Evolutionary conservation across 2,113 vertebrate genomes (phyloP).

Genomic region (Amphiprion ocellaris): DNA sequence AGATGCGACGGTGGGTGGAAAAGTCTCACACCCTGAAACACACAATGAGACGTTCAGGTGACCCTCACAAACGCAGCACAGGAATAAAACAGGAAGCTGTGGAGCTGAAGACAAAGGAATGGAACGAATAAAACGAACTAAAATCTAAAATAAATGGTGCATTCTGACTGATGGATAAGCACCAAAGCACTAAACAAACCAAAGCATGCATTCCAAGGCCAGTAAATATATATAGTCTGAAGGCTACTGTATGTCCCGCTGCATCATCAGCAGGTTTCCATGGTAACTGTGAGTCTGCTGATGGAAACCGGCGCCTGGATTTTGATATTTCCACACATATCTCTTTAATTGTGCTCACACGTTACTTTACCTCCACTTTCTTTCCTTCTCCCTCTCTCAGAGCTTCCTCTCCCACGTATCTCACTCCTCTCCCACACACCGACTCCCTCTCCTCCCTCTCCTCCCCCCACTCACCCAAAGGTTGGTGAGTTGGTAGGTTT

Average conservation of each 20-base stretch:
- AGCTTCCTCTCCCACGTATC: conserved; percentile 32
- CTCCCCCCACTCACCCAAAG: conserved; percentile 16
- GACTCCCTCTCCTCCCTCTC: not conserved
- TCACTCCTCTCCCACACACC: conserved; percentile 31
- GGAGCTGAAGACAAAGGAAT: no score
- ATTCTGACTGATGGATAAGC: not conserved
- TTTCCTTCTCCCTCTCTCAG: conserved; percentile 32
- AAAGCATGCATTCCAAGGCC: not conserved
- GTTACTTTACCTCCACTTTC: conserved; percentile 52
- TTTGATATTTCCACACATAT: conserved; percentile 37
- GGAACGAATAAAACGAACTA: not conserved
- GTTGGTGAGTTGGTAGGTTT: conserved; percentile 57
- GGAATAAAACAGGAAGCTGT: not conserved
- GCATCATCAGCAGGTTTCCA: conserved; percentile 56
- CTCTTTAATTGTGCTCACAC: conserved; percentile 42
- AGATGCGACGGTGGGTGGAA: conserved; percentile 23
- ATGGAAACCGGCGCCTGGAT: conserved; percentile 34
- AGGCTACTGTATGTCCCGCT: conserved; percentile 23
- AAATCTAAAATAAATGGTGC: not conserved
- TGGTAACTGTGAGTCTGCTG: conserved; percentile 45
- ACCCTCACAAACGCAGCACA: not conserved
- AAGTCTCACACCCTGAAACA: conserved; percentile 2
- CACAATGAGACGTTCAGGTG: not conserved
- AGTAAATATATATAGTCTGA: not conserved
- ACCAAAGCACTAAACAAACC: not conserved